These are phyloP conservation scores for Coturnix japonica DNA, from an alignment of 2,113 vertebrate genomes.

Conservation along the genomic window DNA sequence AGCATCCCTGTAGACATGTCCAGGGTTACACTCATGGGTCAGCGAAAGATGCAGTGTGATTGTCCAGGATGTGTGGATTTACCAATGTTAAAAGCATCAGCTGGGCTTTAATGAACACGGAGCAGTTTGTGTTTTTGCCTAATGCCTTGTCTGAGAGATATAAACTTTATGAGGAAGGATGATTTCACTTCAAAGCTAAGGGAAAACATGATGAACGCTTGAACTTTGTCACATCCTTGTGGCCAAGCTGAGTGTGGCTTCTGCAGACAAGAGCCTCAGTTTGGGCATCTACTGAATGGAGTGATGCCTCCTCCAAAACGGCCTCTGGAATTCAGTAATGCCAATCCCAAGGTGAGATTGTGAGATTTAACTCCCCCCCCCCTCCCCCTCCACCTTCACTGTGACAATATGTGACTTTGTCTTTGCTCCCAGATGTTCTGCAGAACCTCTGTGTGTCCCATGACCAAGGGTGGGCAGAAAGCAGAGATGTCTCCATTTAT, in stretches of 20 bases:
- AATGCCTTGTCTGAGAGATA: background rate
- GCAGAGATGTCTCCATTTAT: background rate
- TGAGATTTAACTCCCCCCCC: background rate
- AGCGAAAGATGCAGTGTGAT: background rate
- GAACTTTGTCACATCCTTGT: background rate
- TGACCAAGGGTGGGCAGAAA: background rate
- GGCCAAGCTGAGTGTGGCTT: background rate
- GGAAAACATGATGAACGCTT: background rate
- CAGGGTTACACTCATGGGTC: background rate
- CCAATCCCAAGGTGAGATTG: background rate
- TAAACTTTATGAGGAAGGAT: background rate
- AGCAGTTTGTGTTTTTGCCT: background rate
- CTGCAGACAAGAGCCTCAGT: background rate
- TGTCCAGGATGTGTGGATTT: background rate
- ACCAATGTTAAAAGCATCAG: background rate
- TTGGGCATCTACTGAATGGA: background rate
- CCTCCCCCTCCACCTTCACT: rapidly evolving
- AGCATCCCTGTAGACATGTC: rapidly evolving
- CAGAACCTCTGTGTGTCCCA: background rate
- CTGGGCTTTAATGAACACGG: background rate
- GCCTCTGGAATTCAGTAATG: background rate
- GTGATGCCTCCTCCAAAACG: background rate
- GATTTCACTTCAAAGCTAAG: background rate
- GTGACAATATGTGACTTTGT: background rate
- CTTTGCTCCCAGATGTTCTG: background rate